These are phyloP conservation scores for Chesias legatella DNA, from an alignment of 2,888 invertebrate genomes.

Conservation along the genomic window DNA sequence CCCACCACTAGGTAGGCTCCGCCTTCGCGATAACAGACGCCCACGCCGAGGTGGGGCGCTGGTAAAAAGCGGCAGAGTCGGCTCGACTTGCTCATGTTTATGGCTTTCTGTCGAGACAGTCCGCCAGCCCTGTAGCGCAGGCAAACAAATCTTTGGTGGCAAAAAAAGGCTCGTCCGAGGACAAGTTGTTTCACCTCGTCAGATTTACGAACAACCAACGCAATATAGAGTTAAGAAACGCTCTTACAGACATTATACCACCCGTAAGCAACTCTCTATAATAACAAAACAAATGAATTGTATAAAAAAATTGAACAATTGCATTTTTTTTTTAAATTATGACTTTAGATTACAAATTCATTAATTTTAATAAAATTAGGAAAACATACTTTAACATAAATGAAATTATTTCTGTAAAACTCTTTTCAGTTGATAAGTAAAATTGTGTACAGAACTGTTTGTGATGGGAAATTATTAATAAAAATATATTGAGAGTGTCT, in stretches of 20 bases:
- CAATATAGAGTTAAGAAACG: slow-evolving; percentile 49
- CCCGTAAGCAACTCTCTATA: slow-evolving; percentile 21
- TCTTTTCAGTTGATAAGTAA: too few relatives aligned
- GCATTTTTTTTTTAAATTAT: too few relatives aligned
- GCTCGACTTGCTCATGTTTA: slow-evolving; percentile 74
- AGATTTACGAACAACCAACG: slow-evolving; percentile 69
- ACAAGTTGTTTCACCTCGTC: slow-evolving; percentile 77
- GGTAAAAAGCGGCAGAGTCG: slow-evolving; percentile 74
- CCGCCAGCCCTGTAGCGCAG: slow-evolving; percentile 64
- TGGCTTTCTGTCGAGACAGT: slow-evolving; percentile 77
- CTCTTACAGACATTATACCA: slow-evolving; percentile 36
- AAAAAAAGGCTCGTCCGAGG: slow-evolving; percentile 73
- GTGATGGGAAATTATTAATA: too few relatives aligned
- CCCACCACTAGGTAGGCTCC: slow-evolving; percentile 46
- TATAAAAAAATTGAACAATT: too few relatives aligned
- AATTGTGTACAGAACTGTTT: too few relatives aligned
- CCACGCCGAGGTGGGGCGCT: slow-evolving; percentile 57
- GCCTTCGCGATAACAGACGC: slow-evolving; percentile 48
- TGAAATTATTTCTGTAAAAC: too few relatives aligned
- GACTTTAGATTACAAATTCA: too few relatives aligned
- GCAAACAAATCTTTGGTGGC: slow-evolving; percentile 78
- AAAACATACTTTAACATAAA: too few relatives aligned
- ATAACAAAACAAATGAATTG: not conserved
- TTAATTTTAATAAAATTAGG: too few relatives aligned
- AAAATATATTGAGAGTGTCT: too few relatives aligned